phyloP scores from a whole-genome alignment of 2,113 vertebrate species.

The Alaudala cheleensis region DNA sequence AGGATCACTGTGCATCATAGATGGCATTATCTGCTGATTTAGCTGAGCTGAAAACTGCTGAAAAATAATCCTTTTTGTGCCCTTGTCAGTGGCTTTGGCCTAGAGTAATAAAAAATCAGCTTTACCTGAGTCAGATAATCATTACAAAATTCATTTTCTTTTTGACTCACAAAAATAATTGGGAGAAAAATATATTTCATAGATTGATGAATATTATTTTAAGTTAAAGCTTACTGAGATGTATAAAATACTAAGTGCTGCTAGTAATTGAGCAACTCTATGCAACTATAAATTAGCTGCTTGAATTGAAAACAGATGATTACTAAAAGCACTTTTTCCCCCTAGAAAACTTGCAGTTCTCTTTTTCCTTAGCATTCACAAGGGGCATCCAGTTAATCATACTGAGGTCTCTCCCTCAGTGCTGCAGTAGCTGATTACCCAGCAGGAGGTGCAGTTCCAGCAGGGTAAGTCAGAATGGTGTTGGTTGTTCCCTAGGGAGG shows the following conservation, averaged over 20 bases:
- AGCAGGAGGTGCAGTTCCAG: conserved; percentile 73
- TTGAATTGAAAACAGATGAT: conserved; percentile 76
- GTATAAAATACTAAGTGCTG: conserved; percentile 75
- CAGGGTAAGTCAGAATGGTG: conserved; percentile 74
- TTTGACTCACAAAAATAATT: conserved; percentile 81
- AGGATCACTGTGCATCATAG: conserved; percentile 74
- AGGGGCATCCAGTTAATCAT: conserved; percentile 61
- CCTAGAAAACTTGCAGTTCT: conserved; percentile 38
- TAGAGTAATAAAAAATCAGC: conserved; percentile 85
- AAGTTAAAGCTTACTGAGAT: conserved; percentile 73
- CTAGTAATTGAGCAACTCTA: conserved; percentile 75
- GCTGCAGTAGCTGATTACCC: conserved; percentile 72
- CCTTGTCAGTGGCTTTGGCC: conserved; percentile 84
- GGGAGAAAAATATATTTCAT: conserved; percentile 76
- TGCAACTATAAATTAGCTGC: conserved; percentile 65
- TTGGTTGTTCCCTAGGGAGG: conserved; percentile 77
- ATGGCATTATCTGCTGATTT: conserved; percentile 82
- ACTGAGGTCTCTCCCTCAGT: conserved; percentile 50
- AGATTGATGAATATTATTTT: conserved; percentile 81
- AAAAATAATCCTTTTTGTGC: conserved; percentile 82
- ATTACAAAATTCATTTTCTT: conserved; percentile 90
- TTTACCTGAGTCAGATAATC: conserved; percentile 91
- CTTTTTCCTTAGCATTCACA: conserved; percentile 56
- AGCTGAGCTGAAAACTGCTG: conserved; percentile 78
- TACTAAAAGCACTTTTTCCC: conserved; percentile 52